Evolutionary conservation across 2,797 vertebrate species (phyloP), one percentile per base, ranked within the genome.

Genomic region (Pipistrellus kuhlii): DNA sequence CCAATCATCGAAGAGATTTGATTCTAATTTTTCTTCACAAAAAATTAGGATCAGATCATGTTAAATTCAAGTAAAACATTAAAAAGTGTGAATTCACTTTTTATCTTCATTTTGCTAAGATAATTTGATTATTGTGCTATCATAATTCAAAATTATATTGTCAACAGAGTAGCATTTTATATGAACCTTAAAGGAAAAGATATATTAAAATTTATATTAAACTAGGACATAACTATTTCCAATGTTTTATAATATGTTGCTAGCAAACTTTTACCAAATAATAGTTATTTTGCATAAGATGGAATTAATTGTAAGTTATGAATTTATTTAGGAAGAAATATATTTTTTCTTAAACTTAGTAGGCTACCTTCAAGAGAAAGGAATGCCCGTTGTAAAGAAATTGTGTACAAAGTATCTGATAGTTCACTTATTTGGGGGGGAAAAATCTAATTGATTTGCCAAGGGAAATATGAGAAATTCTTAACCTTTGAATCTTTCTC

Each of bases 111-210:
- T 93, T 96, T 95, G 32, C 83, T 88, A 69, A 92, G 17, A 27
- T 86, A 68, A 64, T 84, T 95, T 90, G 62, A 44, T 92, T 87
- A 77, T 83, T 81, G 17, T 68, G 51, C 41, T 80, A 84, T 69
- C 15, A 80, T 88, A 59, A 88, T 86, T 95, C 62, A 90, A 96
- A 95, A 76, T 87, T 88, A 48, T 75, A 20, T 2, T 73, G 20
- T 57, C 5, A 76, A 57, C 30, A 72, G 30, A 68, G n/a, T 71
- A 76, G 62, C 25, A 78, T 88, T 90, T 86, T 93, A 88, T 82
- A 87, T 78, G 55, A 91, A 85, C 30, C 30, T 64, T 89, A 89
- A 75, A 71, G 38, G n/a, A 80, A 93, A 46, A 90, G 82, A 53
- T 68, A 2, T 59, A 57, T 69, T 85, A 55, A 78, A 81, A 72